A percentile compares a stretch with the other conserved stretches of the same genome.
Evolutionary conservation across 2,797 vertebrate species (phyloP).

Genomic region (Gambusia yucatana): DNA sequence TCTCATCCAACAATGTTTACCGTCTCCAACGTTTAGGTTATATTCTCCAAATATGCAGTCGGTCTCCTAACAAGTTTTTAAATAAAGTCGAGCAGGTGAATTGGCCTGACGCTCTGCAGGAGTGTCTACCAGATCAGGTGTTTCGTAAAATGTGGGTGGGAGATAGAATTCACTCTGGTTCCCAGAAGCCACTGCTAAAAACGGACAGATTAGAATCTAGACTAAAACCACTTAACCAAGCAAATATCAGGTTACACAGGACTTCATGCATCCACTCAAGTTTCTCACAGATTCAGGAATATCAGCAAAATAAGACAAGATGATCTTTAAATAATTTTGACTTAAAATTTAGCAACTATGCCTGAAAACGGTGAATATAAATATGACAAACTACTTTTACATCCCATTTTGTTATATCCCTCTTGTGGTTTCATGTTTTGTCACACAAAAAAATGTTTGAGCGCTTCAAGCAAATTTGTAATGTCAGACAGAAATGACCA

Average conservation of each 20-base stretch:
- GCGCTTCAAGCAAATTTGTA: not conserved
- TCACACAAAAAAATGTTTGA: not conserved
- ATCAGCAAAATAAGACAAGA: not conserved
- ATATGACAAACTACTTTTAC: not conserved
- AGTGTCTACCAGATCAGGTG: conserved; percentile 20
- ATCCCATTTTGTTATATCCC: not conserved
- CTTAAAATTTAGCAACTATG: not conserved
- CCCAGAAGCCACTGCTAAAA: conserved; percentile 50
- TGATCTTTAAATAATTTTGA: not conserved
- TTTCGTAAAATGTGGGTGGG: conserved; percentile 58
- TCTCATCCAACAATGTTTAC: not conserved
- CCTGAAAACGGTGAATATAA: not conserved
- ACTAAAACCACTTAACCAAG: conserved; percentile 57
- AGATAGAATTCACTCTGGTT: conserved; percentile 53
- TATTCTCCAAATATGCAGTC: not conserved
- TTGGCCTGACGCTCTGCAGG: not conserved
- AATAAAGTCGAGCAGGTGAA: not conserved
- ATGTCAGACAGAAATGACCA: not conserved
- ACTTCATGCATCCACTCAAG: not conserved
- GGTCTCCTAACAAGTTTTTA: not conserved
- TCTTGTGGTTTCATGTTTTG: not conserved
- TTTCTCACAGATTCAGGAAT: not conserved
- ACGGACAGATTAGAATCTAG: conserved; percentile 22
- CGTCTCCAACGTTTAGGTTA: not conserved
- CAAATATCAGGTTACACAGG: conserved; percentile 62